Base-by-base conservation (phyloP, 2,113 vertebrate species). In the Otis tarda region DNA sequence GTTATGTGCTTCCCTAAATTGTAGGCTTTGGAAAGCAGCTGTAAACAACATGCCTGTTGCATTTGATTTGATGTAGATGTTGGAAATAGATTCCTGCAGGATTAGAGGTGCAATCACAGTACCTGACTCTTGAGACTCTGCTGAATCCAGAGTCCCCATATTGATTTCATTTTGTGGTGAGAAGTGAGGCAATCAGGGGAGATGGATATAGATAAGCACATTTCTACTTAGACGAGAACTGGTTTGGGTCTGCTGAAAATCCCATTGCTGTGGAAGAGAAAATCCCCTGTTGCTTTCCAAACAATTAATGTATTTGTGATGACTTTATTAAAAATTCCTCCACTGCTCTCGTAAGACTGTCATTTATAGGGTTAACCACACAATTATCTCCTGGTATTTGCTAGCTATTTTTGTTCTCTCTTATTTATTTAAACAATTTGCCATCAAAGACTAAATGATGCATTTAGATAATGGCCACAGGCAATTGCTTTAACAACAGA, bases 371-470 rank as follows among this genome's bases (percentile, higher is more conserved):
- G 94, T 93, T 94, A 93, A 83, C 63, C 63, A 53, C 43, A 1
- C 68, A 67, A 33, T 53, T 63, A 65, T 57, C 69, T 85, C 49
- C 37, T 39, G 18, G 28, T 85, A 85, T 83, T 94, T 78, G 28
- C 71, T 56, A 39, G 93, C 76, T 87, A 27, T 81, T 93, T 93
- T 56, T 71, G 20, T 64, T 69, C 41, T 43, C 23, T 88, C 92
- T 94, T 96, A 76, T 84, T 96, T 87, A 93, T 90, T 95, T 96
- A 83, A 69, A 68, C 73, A 79, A 93, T 90, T 95, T 94, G 20
- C 61, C 88, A 74, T 87, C 74, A 91, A 81, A 89, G 60, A 85
- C 74, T 69, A 87, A 93, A 71, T 64, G 60, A 75, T 95, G 31
- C 75, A 80, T 89, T 96, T 81, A 88, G 76, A 74, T 74, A 94